Base-by-base conservation (phyloP, 92 coral and sea anemone genomes). In the Zoanthus gigantus region DNA sequence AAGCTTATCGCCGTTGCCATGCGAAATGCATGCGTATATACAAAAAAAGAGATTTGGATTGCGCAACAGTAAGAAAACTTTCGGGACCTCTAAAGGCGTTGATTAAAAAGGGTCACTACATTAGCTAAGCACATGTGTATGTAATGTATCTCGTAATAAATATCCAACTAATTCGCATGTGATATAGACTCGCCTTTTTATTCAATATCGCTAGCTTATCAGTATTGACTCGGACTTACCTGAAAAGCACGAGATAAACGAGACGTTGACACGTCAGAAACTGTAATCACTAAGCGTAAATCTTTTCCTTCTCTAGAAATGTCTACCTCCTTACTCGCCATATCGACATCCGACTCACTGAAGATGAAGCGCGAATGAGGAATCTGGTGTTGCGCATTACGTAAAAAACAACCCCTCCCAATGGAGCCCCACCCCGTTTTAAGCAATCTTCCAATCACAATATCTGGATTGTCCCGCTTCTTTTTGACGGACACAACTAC, bases 371-470 rank as follows among this genome's bases (percentile, higher is more conserved):
- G 73, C 44, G 73, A 28, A 29, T 23, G 73, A 68, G 73, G 73
- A 42, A 29, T 5, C 14, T 32, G 15, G 37, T 28, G 73, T 68
- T 68, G 73, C 73, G 73, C 44, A 18, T 68, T 28, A 32, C 44
- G 10, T 68, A 68, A 68, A 68, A 68, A 28, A 13, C 42, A 68
- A 68, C 73, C 44, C 46, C 73, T 28, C 73, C 73, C 73, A 68
- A 28, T 23, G 14, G 13, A 68, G 42, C 73, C 46, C 42, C 73
- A 68, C 73, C 73, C 73, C 73, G 13, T 68, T 34, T 68, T 68
- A 29, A 68, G 73, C 44, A 68, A 68, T 68, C 73, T 23, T 12
- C 34, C 73, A 68, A 68, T 68, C 28, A 28, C 42, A 29, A 7
- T 32, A 68, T 15, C 11, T 29, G 30, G 12, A 68, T 23, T 68